These are phyloP conservation scores for Syrista parreyssii DNA, from an alignment of 2,888 invertebrate genomes.

Conservation along the genomic window DNA sequence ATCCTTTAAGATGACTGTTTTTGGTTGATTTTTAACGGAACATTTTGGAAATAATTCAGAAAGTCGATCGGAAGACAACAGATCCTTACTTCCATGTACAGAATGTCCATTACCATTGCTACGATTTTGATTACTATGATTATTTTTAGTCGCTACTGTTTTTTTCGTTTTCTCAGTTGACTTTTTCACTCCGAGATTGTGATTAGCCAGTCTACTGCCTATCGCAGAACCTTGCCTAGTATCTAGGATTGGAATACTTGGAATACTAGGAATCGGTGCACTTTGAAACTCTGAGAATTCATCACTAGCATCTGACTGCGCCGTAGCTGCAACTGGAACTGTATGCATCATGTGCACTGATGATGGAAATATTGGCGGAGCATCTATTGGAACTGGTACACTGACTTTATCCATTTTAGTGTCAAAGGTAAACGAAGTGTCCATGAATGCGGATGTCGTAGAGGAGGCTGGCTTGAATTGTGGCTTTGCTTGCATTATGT, in stretches of 20 bases:
- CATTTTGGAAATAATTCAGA: constrained; percentile 61
- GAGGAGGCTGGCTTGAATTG: constrained; percentile 15
- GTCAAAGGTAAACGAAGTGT: too few species aligned
- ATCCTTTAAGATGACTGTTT: constrained; percentile 62
- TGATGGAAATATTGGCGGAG: too few species aligned
- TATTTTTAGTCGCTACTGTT: constrained; percentile 15
- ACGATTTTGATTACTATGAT: constrained; percentile 14
- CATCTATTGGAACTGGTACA: too few species aligned
- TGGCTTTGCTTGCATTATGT: constrained; percentile 27
- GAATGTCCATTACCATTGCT: constrained; percentile 1
- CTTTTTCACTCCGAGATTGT: constrained; percentile 64
- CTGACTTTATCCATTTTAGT: too few species aligned
- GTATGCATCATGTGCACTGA: too few species aligned
- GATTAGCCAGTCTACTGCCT: constrained; percentile 67
- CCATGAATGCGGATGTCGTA: too few species aligned
- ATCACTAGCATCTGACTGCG: constrained; percentile 47
- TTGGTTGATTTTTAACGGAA: constrained; percentile 55
- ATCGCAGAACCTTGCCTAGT: constrained; percentile 61
- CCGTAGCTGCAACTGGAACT: neutral
- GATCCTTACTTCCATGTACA: constrained; percentile 22
- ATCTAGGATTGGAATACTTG: constrained; percentile 53
- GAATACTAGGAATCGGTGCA: constrained; percentile 45
- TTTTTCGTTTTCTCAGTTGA: constrained; percentile 53
- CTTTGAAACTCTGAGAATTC: constrained; percentile 69
- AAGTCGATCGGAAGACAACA: constrained; percentile 32